Evolutionary conservation across 1,140 invertebrate genomes (phyloP).

Genomic region (Bombus haemorrhoidalis): DNA sequence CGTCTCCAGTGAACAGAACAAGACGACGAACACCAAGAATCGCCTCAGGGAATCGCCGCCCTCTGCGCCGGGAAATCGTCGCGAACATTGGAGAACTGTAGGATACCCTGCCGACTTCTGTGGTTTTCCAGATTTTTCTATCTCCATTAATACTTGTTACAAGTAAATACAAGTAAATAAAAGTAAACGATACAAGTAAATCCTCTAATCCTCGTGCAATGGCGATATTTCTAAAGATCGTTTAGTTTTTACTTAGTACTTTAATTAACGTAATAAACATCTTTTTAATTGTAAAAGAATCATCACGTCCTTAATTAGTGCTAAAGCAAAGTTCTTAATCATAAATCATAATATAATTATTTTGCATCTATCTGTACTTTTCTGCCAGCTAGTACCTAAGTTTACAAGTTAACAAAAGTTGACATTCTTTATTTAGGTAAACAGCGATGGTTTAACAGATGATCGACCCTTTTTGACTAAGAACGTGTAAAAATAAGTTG

Average conservation of each 20-base stretch:
- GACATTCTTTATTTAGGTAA: neutral
- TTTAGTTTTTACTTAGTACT: neutral
- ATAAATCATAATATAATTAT: neutral
- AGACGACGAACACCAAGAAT: slow-evolving; percentile 61
- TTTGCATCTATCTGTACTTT: neutral
- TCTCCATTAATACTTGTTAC: neutral
- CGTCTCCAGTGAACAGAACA: slow-evolving; percentile 63
- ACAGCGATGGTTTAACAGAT: neutral
- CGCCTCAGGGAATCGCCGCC: slow-evolving; percentile 71
- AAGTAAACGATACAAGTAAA: too few species aligned
- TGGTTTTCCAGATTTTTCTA: neutral
- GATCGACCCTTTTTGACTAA: neutral
- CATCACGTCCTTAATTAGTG: too few species aligned
- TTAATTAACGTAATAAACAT: neutral
- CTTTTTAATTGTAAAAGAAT: neutral
- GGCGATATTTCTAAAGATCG: neutral
- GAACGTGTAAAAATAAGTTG: neutral
- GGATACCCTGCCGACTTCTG: too few species aligned
- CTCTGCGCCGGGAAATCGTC: slow-evolving; percentile 48
- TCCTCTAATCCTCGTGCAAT: neutral
- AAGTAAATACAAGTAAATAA: too few species aligned
- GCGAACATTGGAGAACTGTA: slow-evolving; percentile 10
- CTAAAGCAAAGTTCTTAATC: too few species aligned
- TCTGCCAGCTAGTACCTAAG: neutral
- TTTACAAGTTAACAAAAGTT: too few species aligned